These are phyloP conservation scores for Netelia inedita DNA, from an alignment of 2,888 invertebrate genomes.

Conservation along the genomic window DNA sequence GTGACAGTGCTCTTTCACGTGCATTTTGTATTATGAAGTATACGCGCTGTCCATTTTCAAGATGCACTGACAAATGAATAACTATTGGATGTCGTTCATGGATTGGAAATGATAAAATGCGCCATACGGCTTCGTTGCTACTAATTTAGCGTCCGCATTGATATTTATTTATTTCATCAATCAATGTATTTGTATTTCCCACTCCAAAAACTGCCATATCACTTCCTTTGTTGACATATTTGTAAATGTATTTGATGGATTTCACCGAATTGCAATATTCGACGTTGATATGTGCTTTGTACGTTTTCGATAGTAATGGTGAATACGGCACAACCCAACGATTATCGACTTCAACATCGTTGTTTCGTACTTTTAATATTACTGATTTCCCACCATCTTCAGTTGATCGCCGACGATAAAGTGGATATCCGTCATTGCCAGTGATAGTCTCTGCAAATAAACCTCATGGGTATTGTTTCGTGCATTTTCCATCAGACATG, in stretches of 20 bases:
- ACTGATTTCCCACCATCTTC: slow-evolving; percentile 1
- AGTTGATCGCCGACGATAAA: background rate
- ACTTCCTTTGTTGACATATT: slow-evolving; percentile 32
- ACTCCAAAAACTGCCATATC: background rate
- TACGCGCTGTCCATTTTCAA: slow-evolving; percentile 76
- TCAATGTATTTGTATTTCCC: background rate
- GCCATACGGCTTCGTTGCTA: slow-evolving; percentile 77
- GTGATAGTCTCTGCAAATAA: slow-evolving; percentile 16
- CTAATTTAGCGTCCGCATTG: slow-evolving; percentile 77
- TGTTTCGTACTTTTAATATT: background rate
- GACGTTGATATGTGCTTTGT: slow-evolving; percentile 38
- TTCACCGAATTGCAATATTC: slow-evolving; percentile 39
- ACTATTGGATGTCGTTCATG: slow-evolving; percentile 78
- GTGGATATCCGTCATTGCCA: slow-evolving; percentile 19
- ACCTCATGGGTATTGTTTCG: slow-evolving; percentile 30
- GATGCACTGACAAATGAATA: slow-evolving; percentile 74
- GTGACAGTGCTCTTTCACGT: background rate
- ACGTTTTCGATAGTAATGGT: slow-evolving; percentile 18
- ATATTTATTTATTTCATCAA: slow-evolving; percentile 74
- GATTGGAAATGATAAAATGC: slow-evolving; percentile 67
- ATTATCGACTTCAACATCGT: slow-evolving; percentile 39
- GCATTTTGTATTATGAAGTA: slow-evolving; percentile 50
- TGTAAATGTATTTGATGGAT: slow-evolving; percentile 50
- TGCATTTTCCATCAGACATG: slow-evolving; percentile 17
- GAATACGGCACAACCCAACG: slow-evolving; percentile 28